Evolutionary conservation across 2,797 vertebrate genomes (phyloP).

Genomic region (Tiaroga cobitis): DNA sequence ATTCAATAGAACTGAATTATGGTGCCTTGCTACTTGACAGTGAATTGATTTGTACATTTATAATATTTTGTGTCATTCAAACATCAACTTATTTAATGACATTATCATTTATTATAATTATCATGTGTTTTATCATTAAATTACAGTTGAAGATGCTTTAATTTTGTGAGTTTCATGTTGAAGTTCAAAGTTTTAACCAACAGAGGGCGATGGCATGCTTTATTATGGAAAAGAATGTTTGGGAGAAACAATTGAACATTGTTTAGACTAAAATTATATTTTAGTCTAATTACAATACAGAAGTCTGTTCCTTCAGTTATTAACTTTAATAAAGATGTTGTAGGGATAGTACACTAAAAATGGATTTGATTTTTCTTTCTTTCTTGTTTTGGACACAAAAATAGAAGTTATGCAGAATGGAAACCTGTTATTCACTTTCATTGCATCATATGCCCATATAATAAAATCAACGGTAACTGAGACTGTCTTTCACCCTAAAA

Average conservation of each 20-base stretch:
- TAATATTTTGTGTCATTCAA: background rate
- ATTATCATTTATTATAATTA: background rate
- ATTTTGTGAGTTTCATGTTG: background rate
- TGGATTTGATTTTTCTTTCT: background rate
- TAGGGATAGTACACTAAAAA: background rate
- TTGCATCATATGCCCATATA: background rate
- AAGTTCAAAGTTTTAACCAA: constrained; percentile 54
- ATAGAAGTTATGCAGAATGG: background rate
- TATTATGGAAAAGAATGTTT: background rate
- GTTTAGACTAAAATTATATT: background rate
- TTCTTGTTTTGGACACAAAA: background rate
- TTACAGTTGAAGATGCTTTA: background rate
- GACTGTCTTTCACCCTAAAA: background rate
- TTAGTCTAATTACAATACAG: background rate
- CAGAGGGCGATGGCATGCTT: constrained; percentile 70
- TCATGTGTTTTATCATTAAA: background rate
- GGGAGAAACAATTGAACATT: constrained; percentile 28
- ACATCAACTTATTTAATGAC: background rate
- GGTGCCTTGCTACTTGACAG: background rate
- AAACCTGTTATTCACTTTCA: background rate
- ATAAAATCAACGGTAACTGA: background rate
- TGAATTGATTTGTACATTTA: background rate
- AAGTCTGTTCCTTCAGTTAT: background rate
- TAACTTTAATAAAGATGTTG: background rate
- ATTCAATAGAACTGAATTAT: background rate